These are phyloP conservation scores for Cyphomyrmex costatus DNA, from an alignment of 1,140 invertebrate genomes.

Conservation along the genomic window DNA sequence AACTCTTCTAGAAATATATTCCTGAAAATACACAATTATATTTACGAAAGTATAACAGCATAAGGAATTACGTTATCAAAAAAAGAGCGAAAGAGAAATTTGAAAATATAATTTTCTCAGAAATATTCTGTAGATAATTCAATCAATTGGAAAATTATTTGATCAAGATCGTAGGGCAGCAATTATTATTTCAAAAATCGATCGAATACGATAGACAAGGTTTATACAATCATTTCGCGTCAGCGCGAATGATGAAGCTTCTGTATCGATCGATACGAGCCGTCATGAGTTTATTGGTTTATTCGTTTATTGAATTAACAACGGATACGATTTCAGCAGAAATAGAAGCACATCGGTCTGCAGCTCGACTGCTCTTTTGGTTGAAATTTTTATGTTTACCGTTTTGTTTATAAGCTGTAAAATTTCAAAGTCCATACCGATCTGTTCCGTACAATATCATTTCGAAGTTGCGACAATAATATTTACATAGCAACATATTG, in stretches of 20 bases:
- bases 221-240: conserved; percentile 11
- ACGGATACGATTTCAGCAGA: conserved; percentile 1
- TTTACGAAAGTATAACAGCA: not conserved
- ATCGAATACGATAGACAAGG: not conserved
- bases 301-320: conserved; percentile 55
- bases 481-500: not conserved
- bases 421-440: not conserved
- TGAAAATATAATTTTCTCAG: not conserved
- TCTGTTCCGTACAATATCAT: not conserved
- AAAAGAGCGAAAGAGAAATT: not conserved
- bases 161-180: not conserved
- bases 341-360: not conserved
- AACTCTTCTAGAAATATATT: not conserved
- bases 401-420: conserved; percentile 9
- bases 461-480: not conserved
- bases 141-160: not conserved
- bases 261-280: conserved; percentile 23
- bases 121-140: not conserved
- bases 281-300: conserved; percentile 32
- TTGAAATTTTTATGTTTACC: conserved; percentile 1
- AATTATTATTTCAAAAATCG: not conserved
- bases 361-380: not conserved
- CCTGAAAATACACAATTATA: not conserved
- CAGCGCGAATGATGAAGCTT: not conserved
- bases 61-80: not conserved